phyloP scores from a whole-genome alignment of 2,113 vertebrate genomes.

The Anseranas semipalmata region DNA sequence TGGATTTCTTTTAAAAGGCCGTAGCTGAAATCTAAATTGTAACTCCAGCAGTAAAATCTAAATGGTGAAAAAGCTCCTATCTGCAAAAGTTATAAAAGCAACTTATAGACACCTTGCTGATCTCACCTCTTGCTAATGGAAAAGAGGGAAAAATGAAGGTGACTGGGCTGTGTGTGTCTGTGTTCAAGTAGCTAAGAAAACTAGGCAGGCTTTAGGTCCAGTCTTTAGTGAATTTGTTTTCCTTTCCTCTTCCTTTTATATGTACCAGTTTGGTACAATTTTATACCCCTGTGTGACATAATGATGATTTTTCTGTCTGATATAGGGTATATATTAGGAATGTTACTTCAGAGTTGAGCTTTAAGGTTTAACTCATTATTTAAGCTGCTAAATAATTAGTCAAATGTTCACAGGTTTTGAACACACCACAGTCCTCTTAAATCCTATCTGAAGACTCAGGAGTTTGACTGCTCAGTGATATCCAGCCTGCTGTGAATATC shows the following conservation, averaged over 20 bases:
- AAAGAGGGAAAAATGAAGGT: background rate
- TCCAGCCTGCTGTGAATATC: background rate
- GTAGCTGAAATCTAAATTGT: background rate
- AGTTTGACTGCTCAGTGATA: background rate
- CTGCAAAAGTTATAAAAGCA: background rate
- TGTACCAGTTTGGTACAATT: background rate
- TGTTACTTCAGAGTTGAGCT: background rate
- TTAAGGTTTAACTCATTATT: background rate
- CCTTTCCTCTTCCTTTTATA: background rate
- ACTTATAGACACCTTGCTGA: background rate
- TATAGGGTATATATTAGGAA: background rate
- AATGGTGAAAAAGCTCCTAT: background rate
- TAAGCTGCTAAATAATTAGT: background rate
- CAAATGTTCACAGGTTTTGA: background rate
- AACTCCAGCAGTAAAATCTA: background rate
- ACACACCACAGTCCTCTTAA: background rate
- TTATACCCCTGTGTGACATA: background rate
- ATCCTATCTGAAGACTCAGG: background rate
- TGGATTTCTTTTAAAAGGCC: constrained; percentile 13
- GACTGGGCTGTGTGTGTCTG: background rate
- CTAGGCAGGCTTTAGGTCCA: background rate
- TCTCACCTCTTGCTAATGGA: background rate
- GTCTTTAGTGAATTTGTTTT: background rate
- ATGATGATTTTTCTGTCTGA: background rate
- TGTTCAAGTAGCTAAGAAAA: background rate